A percentile compares a stretch with the other conserved stretches of the same genome.
Evolutionary conservation across 2,113 vertebrate species (phyloP).

Genomic region (Pogona vitticeps): DNA sequence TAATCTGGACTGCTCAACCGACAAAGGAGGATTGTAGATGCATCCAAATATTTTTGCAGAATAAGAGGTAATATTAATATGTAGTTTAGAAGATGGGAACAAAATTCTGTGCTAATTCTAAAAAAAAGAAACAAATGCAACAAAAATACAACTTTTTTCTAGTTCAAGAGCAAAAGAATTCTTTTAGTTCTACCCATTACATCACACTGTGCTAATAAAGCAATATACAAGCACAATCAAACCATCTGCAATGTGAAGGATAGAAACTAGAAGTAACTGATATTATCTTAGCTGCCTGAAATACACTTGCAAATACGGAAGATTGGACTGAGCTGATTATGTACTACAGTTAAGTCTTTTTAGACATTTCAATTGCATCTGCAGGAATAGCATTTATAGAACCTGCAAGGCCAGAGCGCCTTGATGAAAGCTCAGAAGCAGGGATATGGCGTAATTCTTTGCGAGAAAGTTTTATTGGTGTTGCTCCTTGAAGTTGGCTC

Average conservation of each 20-base stretch:
- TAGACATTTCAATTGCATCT: conserved; percentile 80
- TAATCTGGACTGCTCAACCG: background rate
- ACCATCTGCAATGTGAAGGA: accelerated
- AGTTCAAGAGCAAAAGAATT: background rate
- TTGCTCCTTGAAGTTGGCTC: conserved; percentile 61
- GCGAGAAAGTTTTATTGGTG: conserved; percentile 77
- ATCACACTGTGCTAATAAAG: background rate
- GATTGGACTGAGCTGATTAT: conserved; percentile 31
- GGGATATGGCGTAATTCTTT: conserved; percentile 80
- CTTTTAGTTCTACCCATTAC: background rate
- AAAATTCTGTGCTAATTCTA: background rate
- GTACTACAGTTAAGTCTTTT: conserved; percentile 67
- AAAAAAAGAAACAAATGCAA: background rate
- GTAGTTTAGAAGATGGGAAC: background rate
- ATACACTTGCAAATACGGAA: background rate
- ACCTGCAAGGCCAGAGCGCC: conserved; percentile 64
- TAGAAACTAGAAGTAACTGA: background rate
- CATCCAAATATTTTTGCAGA: background rate
- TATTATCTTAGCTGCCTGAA: background rate
- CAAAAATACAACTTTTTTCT: too few relatives aligned
- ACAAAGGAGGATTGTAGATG: background rate
- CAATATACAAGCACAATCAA: background rate
- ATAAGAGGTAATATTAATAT: background rate
- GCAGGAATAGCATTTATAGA: conserved; percentile 65
- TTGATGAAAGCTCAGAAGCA: conserved; percentile 70